Evolutionary conservation across 2,888 invertebrate species (phyloP).

Genomic region (Actias luna): DNA sequence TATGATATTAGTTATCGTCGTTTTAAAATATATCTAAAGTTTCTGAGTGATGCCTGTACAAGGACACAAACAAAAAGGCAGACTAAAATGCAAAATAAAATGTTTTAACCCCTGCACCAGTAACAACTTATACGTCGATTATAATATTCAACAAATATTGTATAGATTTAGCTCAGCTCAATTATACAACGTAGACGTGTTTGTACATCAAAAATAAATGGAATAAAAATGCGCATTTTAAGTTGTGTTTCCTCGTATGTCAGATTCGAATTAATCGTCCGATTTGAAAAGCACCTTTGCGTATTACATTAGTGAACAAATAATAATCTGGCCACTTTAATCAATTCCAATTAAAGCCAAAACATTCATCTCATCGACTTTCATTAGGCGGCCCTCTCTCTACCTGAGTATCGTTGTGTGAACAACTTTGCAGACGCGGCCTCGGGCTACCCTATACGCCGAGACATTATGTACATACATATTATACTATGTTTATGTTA

Average conservation of each 20-base stretch:
- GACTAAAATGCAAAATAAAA: no score
- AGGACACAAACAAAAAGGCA: no score
- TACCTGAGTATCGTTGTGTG: conserved; percentile 53
- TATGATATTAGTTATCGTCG: no score
- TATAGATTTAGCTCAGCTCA: no score
- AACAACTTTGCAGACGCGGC: conserved; percentile 48
- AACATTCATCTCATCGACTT: conserved; percentile 66
- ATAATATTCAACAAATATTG: no score
- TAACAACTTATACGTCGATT: no score
- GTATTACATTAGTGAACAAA: conserved; percentile 21
- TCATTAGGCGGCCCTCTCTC: conserved; percentile 57
- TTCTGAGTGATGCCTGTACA: no score
- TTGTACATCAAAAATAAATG: background rate
- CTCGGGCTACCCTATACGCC: conserved; percentile 27
- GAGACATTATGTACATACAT: conserved; percentile 23
- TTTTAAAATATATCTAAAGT: no score
- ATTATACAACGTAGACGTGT: background rate
- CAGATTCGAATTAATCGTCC: background rate
- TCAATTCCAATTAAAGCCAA: conserved; percentile 62
- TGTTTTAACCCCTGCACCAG: no score
- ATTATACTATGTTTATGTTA: conserved; percentile 27
- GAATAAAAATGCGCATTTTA: background rate
- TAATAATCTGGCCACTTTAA: conserved; percentile 48
- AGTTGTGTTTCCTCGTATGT: background rate
- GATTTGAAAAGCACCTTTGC: conserved; percentile 8